Percentiles rank a stretch among this genome's conserved stretches.
phyloP scores from a whole-genome alignment of 1,140 invertebrate species.

The Diorhabda sublineata region DNA sequence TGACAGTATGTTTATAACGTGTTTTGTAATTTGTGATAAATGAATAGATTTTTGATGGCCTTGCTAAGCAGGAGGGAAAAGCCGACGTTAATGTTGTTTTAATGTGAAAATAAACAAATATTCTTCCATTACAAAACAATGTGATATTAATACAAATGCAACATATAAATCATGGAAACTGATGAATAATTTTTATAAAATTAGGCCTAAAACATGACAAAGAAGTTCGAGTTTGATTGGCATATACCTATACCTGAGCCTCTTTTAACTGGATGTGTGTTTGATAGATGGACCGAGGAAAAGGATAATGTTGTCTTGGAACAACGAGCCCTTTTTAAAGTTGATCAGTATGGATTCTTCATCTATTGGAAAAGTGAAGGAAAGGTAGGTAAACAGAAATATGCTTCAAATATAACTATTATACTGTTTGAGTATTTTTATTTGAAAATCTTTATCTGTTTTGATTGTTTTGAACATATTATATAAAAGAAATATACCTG shows the following conservation, averaged over 20 bases:
- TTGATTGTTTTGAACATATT: too few species aligned
- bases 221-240: slow-evolving; percentile 99
- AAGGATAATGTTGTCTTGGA: slow-evolving; percentile 88
- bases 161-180: background rate
- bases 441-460: too few species aligned
- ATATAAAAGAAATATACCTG: too few species aligned
- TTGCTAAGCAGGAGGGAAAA: background rate
- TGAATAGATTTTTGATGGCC: background rate
- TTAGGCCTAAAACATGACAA: slow-evolving; percentile 70
- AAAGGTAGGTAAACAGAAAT: slow-evolving; percentile 56
- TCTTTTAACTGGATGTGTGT: slow-evolving; percentile 75
- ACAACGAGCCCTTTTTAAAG: slow-evolving; percentile 84
- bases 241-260: slow-evolving; percentile 86
- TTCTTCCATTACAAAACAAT: background rate
- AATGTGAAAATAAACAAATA: background rate
- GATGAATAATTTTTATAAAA: background rate
- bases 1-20: too few species aligned
- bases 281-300: slow-evolving; percentile 97
- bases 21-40: background rate
- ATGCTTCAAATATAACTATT: too few species aligned
- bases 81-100: background rate
- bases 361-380: slow-evolving; percentile 98
- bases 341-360: slow-evolving; percentile 98
- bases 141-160: background rate
- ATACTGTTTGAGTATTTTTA: too few species aligned